phyloP scores from a whole-genome alignment of 1,140 invertebrate genomes.

The Bicyclus anynana region DNA sequence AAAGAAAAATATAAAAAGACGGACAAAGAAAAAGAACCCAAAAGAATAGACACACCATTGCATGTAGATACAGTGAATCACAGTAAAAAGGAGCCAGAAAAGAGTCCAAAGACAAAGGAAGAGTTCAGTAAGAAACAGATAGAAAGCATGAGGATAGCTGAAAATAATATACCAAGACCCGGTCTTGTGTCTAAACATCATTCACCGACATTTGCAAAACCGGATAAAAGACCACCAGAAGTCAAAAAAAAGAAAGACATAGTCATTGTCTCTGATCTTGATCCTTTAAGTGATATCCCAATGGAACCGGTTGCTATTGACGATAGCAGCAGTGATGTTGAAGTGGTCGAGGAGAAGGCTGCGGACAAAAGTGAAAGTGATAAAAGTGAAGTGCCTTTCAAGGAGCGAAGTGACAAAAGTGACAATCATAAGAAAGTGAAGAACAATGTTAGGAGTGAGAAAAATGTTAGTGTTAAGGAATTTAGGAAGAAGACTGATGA shows the following conservation, averaged over 20 bases:
- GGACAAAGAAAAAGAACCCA: conserved; percentile 28
- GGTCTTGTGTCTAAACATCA: conserved; percentile 52
- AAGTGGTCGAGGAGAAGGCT: conserved; percentile 56
- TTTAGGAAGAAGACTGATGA: conserved; percentile 37
- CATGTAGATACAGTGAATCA: conserved; percentile 51
- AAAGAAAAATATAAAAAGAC: conserved; percentile 36
- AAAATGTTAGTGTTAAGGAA: conserved; percentile 29
- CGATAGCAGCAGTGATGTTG: conserved; percentile 68
- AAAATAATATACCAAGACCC: conserved; percentile 60
- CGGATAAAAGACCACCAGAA: conserved; percentile 60
- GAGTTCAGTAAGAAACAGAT: conserved; percentile 57
- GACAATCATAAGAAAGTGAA: conserved; percentile 37
- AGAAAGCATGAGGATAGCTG: conserved; percentile 52
- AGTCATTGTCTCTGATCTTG: conserved; percentile 57
- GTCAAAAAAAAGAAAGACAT: conserved; percentile 64
- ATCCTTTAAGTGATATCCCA: conserved; percentile 46
- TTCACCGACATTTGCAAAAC: conserved; percentile 65
- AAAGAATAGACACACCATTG: conserved; percentile 40
- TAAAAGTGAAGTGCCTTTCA: conserved; percentile 63
- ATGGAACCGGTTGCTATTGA: conserved; percentile 51
- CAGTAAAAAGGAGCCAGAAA: conserved; percentile 32
- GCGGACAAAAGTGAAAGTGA: conserved; percentile 48
- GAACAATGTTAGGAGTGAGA: conserved; percentile 30
- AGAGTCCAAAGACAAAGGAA: conserved; percentile 32
- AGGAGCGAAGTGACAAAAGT: conserved; percentile 48